Percentiles rank a stretch among this genome's conserved stretches.
These are phyloP conservation scores for Pammene aurita DNA, from an alignment of 2,888 invertebrate genomes.

Conservation along the genomic window DNA sequence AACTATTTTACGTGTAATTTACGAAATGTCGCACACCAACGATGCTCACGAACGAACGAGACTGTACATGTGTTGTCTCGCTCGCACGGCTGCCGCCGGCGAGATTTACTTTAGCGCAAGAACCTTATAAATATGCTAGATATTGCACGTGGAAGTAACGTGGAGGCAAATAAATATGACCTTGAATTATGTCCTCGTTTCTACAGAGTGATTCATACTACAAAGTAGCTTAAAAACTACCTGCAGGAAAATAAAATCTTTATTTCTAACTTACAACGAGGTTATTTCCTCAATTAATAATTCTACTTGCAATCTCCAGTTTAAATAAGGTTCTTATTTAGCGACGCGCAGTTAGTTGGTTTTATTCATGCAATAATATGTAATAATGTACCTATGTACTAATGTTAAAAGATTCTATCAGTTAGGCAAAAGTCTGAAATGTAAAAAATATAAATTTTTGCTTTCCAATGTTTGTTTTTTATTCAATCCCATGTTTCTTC, in stretches of 20 bases:
- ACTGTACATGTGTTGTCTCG: conserved; percentile 19
- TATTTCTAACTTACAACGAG: too few species aligned
- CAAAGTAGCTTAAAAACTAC: too few species aligned
- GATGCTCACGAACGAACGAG: conserved; percentile 21
- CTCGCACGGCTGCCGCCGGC: conserved; percentile 8
- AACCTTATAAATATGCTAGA: too few species aligned
- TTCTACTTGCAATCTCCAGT: not conserved
- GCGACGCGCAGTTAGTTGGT: conserved; percentile 44
- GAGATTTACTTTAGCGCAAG: not conserved
- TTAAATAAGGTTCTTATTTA: conserved; percentile 28
- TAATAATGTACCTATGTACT: conserved; percentile 52
- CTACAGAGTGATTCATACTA: too few species aligned
- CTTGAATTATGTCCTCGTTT: too few species aligned
- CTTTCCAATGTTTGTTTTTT: conserved; percentile 61
- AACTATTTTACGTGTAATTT: conserved; percentile 16
- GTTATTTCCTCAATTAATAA: too few species aligned
- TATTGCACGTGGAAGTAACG: too few species aligned
- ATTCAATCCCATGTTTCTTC: conserved; percentile 31
- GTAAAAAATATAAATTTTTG: conserved; percentile 73
- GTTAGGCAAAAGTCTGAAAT: conserved; percentile 77
- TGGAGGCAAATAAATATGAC: too few species aligned
- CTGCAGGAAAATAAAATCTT: too few species aligned
- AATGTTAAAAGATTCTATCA: conserved; percentile 67
- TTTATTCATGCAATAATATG: conserved; percentile 50
- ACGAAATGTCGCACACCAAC: conserved; percentile 19